Evolutionary conservation across 2,797 vertebrate genomes (phyloP).

Genomic region (Hippocampus kuda): DNA sequence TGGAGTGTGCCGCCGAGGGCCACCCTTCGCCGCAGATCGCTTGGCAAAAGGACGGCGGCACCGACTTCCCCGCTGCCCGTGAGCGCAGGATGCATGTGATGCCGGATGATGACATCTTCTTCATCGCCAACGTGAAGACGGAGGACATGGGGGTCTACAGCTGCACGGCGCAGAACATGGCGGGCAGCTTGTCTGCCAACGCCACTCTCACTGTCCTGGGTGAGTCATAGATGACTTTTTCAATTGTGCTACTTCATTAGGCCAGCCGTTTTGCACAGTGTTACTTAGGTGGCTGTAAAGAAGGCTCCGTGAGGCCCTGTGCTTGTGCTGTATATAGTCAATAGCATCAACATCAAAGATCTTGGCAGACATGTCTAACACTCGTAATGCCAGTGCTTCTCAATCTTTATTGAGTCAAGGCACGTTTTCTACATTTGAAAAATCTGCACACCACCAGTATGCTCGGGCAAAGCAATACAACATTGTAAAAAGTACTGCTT

Average conservation of each 20-base stretch:
- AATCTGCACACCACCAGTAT: too few species aligned
- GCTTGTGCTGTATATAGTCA: too few species aligned
- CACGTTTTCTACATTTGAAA: too few species aligned
- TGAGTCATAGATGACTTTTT: constrained; percentile 47
- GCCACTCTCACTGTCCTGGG: constrained; percentile 90
- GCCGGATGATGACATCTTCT: constrained; percentile 97
- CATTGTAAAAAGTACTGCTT: too few species aligned
- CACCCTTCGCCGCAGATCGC: constrained; percentile 93
- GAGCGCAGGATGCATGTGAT: constrained; percentile 98
- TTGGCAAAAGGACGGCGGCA: constrained; percentile 98
- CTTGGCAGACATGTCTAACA: too few species aligned
- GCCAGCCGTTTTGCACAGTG: constrained; percentile 3
- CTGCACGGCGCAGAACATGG: constrained; percentile 92
- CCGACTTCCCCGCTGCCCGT: constrained; percentile 90
- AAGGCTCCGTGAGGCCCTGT: too few species aligned
- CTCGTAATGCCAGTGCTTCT: too few species aligned
- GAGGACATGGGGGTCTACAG: constrained; percentile 95
- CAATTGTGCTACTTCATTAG: constrained; percentile 11
- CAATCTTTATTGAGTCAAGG: too few species aligned
- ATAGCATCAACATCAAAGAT: too few species aligned
- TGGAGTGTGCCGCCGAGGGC: constrained; percentile 90
- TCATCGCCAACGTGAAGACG: constrained; percentile 89
- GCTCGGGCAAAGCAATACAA: too few species aligned
- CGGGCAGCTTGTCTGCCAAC: constrained; percentile 87
- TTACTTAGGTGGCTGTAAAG: constrained; percentile 1